phyloP scores from a whole-genome alignment of 2,113 vertebrate species.

The Leucopsar rothschildi region DNA sequence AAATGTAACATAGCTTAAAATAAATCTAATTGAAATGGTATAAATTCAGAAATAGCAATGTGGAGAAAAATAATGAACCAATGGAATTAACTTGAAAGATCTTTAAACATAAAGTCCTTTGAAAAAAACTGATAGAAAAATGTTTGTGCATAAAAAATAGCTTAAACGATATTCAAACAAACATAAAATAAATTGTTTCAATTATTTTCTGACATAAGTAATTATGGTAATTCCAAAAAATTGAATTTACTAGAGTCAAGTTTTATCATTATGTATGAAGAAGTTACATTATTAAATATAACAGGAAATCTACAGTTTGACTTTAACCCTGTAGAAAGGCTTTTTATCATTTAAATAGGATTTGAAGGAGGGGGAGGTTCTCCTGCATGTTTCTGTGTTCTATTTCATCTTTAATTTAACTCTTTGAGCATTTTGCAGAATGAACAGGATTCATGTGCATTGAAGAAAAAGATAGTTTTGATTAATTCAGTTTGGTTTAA shows the following conservation, averaged over 20 bases:
- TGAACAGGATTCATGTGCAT: neutral
- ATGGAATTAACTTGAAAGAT: neutral
- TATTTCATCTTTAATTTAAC: conserved; percentile 67
- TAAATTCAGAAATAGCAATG: neutral
- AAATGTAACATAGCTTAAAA: neutral
- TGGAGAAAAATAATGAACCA: neutral
- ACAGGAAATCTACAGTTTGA: conserved; percentile 25
- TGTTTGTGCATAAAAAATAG: neutral
- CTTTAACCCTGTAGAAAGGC: conserved; percentile 31
- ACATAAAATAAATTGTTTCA: conserved; percentile 47
- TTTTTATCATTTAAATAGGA: conserved; percentile 60
- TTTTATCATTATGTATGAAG: conserved; percentile 63
- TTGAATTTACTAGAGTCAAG: conserved; percentile 54
- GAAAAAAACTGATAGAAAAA: neutral
- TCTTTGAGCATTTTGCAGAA: conserved; percentile 46
- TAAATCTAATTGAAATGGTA: neutral
- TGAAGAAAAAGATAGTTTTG: conserved; percentile 15
- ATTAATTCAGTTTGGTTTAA: conserved; percentile 11
- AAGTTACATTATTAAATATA: conserved; percentile 64
- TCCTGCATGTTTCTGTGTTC: neutral
- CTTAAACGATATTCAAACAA: conserved; percentile 28
- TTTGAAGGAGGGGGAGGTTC: neutral
- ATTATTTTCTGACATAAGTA: conserved; percentile 55
- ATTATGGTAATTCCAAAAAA: conserved; percentile 40
- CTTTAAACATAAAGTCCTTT: neutral